These are phyloP conservation scores for Glossophaga mutica DNA, from an alignment of 2,797 vertebrate species.

Conservation along the genomic window DNA sequence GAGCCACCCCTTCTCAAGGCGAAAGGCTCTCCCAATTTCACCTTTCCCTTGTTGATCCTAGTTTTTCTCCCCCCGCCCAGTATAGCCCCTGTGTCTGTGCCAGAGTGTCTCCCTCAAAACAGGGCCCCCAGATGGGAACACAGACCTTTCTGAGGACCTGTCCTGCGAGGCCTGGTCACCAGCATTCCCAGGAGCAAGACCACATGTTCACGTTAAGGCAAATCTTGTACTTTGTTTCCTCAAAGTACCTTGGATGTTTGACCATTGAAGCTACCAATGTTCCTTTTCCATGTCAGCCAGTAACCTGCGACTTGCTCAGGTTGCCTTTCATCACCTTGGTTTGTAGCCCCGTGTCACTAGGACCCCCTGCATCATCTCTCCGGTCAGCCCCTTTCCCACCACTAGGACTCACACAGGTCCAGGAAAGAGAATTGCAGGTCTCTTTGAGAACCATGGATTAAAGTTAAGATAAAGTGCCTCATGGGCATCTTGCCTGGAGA, in stretches of 20 bases:
- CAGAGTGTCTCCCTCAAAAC: not conserved
- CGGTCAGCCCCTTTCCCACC: not conserved
- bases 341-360: not conserved
- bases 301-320: not conserved
- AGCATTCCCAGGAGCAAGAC: not conserved
- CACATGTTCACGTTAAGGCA: fast-evolving
- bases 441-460: not conserved
- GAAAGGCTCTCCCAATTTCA: not conserved
- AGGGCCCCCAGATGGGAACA: not conserved
- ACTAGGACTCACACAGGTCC: not conserved
- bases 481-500: not conserved
- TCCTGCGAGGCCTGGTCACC: fast-evolving
- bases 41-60: not conserved
- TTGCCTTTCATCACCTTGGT: not conserved
- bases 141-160: not conserved
- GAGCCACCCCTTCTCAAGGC: not conserved
- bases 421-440: not conserved
- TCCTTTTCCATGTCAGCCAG: not conserved
- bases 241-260: not conserved
- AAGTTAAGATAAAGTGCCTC: not conserved
- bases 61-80: not conserved
- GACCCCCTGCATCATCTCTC: not conserved
- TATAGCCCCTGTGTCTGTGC: not conserved
- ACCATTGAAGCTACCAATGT: not conserved
- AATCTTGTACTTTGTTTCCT: not conserved